Evolutionary conservation across 2,113 vertebrate genomes (phyloP).

Genomic region (Poecile atricapillus): DNA sequence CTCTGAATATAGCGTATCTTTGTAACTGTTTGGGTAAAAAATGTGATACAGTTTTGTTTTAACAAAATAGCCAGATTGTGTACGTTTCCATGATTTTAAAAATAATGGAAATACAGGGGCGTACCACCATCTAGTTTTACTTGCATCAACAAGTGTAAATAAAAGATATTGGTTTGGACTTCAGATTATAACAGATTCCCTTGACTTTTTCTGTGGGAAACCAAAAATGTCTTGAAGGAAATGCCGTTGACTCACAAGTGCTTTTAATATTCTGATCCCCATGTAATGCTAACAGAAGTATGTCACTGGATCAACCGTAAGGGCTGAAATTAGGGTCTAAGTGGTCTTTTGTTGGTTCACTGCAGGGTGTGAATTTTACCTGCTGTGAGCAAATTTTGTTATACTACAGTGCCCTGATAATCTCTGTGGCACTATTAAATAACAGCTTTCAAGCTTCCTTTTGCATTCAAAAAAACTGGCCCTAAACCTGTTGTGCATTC

Average conservation of each 20-base stretch:
- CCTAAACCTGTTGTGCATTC: neutral
- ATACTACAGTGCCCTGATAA: neutral
- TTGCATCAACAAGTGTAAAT: neutral
- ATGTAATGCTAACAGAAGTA: neutral
- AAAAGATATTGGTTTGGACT: neutral
- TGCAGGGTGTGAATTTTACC: neutral
- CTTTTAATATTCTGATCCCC: neutral
- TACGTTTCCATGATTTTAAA: neutral
- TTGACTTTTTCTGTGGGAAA: neutral
- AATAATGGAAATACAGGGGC: neutral
- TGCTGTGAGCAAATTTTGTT: neutral
- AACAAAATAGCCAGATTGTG: neutral
- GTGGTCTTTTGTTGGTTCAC: neutral
- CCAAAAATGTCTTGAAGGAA: neutral
- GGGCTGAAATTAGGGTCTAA: neutral
- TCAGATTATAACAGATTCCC: neutral
- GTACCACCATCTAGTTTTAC: neutral
- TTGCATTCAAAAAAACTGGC: rapidly evolving
- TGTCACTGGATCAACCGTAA: neutral
- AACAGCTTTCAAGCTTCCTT: neutral
- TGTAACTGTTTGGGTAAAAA: neutral
- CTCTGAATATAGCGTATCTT: neutral
- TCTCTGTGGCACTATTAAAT: neutral
- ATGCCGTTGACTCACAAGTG: neutral
- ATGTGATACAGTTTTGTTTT: neutral